Conservation (phyloP, 2,888 invertebrate species). For the Pyrocoelia pectoralis region DNA sequence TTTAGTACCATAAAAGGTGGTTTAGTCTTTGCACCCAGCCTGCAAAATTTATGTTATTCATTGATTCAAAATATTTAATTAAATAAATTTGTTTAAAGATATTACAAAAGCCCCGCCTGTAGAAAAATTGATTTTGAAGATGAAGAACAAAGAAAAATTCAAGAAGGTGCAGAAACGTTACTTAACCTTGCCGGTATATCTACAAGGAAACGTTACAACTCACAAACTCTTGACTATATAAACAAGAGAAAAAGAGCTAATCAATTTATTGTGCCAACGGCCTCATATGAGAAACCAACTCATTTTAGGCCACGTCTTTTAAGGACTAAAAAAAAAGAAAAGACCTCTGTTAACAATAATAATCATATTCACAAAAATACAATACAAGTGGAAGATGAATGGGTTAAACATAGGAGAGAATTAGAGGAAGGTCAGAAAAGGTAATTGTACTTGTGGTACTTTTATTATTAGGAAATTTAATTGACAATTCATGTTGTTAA, state of each 20-base stretch:
- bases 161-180: conserved; percentile 81
- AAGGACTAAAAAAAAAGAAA: conserved; percentile 52
- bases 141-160: conserved; percentile 75
- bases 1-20: too few species aligned
- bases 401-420: conserved; percentile 55
- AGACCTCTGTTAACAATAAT: conserved; percentile 42
- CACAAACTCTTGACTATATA: conserved; percentile 32
- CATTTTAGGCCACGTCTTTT: conserved; percentile 56
- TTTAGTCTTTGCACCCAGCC: too few species aligned
- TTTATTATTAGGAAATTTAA: conserved; percentile 34
- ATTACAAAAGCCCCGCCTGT: conserved; percentile 37
- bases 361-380: conserved; percentile 48
- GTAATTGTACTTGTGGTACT: conserved; percentile 50
- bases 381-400: conserved; percentile 49
- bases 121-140: conserved; percentile 61
- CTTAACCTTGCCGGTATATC: conserved; percentile 74
- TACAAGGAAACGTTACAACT: conserved; percentile 52
- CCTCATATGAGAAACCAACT: conserved; percentile 46
- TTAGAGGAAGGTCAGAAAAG: conserved; percentile 54
- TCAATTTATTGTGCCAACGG: conserved; percentile 27
- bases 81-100: conserved; percentile 12
- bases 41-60: too few species aligned
- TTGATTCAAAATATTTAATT: too few species aligned
- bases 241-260: conserved; percentile 24
- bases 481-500: conserved; percentile 45